Base-by-base conservation (phyloP, 2,797 vertebrate genomes). In the Bradypus variegatus region DNA sequence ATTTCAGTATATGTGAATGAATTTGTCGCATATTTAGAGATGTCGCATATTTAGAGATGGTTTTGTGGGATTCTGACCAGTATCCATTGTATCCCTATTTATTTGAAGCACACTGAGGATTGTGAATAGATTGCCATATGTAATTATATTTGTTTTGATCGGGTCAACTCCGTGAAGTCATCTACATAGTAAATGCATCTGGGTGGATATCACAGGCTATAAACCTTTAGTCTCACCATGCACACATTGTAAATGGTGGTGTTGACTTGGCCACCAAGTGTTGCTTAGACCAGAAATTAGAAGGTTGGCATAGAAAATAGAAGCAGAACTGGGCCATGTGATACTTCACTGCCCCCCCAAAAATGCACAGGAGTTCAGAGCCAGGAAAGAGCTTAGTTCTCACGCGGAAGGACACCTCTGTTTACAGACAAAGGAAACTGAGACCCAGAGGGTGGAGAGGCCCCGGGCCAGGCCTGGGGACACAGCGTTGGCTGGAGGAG, bases 51-150 rank as follows among this genome's bases (percentile, higher is more conserved):
- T 62, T 45, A 64, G 70, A 76, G 48, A 50, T 55, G 18, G 8
- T 94, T 84, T 80, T 64, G 38, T 73, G n/a, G 38, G 38, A 72
- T 76, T 87, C 77, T 94, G 12, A 45, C 58, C 41, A 45, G 41
- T 45, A 45, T 45, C 41, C 2, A 15, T 67, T 78, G 6, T 53
- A 31, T 23, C 85, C 67, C 12, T 73, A 33, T 80, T 27, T 69
- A 79, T 84, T 79, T 94, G 69, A 89, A 88, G n/a, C 31, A 60
- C 23, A 81, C 38, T 89, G 73, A 94, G 55, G 41, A 70, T 60
- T 94, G 4, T 65, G 70, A 70, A 5, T 92, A 38, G 60, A 69
- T 86, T 45, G 33, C 33, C 48, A 13, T 50, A 38, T 33, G 14
- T 45, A 69, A 27, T 82, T 75, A 16, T 72, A 0, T 50, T 75